phyloP scores from a whole-genome alignment of 37 sponge, comb jelly and placozoan genomes.

The Cliona cf. orientalis region DNA sequence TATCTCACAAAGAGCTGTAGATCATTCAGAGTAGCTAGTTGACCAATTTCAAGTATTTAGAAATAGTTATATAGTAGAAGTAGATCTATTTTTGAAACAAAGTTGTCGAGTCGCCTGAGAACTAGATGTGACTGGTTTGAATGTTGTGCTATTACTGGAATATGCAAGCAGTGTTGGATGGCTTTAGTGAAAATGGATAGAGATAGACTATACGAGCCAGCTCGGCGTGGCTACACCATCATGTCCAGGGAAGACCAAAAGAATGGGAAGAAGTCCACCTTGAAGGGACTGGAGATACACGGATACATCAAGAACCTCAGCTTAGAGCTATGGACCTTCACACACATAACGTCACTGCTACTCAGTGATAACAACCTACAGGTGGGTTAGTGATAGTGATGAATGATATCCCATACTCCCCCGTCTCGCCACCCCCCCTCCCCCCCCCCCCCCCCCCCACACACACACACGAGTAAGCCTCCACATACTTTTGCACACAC shows the following conservation, averaged over 20 bases:
- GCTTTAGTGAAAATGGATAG: background rate
- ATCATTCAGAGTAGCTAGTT: too few relatives aligned
- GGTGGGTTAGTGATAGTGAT: slow-evolving; percentile 40
- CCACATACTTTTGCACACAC: background rate
- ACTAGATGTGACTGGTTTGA: too few relatives aligned
- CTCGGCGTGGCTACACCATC: slow-evolving; percentile 28
- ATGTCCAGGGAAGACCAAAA: slow-evolving; percentile 64
- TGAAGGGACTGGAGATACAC: slow-evolving; percentile 77
- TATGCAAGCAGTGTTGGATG: too few relatives aligned
- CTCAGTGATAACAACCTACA: slow-evolving; percentile 80
- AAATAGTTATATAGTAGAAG: too few relatives aligned
- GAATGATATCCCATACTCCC: background rate
- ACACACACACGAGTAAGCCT: background rate
- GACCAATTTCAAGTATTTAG: too few relatives aligned
- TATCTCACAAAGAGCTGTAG: too few relatives aligned
- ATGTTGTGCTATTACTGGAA: too few relatives aligned
- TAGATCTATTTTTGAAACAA: too few relatives aligned
- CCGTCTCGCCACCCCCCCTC: background rate
- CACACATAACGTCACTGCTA: slow-evolving; percentile 79
- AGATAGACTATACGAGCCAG: slow-evolving; percentile 43
- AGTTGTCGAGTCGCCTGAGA: too few relatives aligned
- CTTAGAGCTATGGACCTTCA: slow-evolving; percentile 76
- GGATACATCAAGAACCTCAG: slow-evolving; percentile 86
- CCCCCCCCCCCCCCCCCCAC: background rate
- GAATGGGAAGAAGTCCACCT: slow-evolving; percentile 39